These are phyloP conservation scores for Microtus richardsoni DNA, from an alignment of 2,113 vertebrate genomes.

Conservation along the genomic window DNA sequence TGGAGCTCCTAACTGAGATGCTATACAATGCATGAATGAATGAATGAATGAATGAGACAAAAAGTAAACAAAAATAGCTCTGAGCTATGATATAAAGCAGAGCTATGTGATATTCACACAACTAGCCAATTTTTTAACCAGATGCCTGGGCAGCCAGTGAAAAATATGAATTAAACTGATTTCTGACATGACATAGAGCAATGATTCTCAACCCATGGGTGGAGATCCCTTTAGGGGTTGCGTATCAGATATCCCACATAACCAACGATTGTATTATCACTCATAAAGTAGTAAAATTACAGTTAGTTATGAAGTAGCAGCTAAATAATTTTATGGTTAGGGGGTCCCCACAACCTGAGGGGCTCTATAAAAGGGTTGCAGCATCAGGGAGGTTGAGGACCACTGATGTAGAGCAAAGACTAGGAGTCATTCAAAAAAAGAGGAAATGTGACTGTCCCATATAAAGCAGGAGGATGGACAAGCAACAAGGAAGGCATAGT, in stretches of 20 bases:
- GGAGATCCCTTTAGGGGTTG: not conserved
- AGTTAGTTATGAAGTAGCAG: not conserved
- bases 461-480: not conserved
- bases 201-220: not conserved
- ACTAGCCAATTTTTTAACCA: not conserved
- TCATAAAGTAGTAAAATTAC: not conserved
- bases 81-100: not conserved
- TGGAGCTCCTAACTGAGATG: not conserved
- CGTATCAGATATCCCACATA: not conserved
- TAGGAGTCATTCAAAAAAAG: not conserved
- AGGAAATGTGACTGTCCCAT: not conserved
- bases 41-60: not conserved
- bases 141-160: not conserved
- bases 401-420: not conserved
- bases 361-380: too few relatives aligned
- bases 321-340: not conserved
- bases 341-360: not conserved
- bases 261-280: not conserved
- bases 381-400: not conserved
- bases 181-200: not conserved
- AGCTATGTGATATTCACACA: not conserved
- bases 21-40: too few relatives aligned
- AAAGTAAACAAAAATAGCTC: not conserved
- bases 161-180: not conserved
- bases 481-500: not conserved